Evolutionary conservation across 2,113 vertebrate genomes (phyloP), one percentile per base, ranked within the genome.

Genomic region (Syrrhaptes paradoxus): DNA sequence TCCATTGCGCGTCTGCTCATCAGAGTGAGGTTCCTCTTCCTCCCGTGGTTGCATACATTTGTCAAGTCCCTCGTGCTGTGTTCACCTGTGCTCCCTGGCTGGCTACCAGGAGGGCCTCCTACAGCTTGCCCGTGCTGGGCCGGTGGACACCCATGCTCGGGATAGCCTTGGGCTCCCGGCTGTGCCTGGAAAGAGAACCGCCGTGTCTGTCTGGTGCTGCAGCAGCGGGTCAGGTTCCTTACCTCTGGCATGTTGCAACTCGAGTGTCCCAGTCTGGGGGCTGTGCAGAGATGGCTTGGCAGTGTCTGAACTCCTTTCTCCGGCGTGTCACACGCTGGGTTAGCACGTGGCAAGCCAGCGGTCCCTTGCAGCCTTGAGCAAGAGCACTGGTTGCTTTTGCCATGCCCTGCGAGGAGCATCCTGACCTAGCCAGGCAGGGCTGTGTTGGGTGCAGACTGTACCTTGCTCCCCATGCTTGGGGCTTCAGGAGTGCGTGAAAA

Each of bases 261-360:
- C 36, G 25, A 52, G 11, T 4, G 4, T 54, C 41, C 49, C 31
- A 26, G 17, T 54, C 66, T 79, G 18, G 36, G 49, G 21, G 19
- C 29, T 68, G 29, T 36, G 31, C 32, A 32, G 70, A 24, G 20
- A 10, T 20, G 17, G 29, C 21, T 62, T 55, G 55, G 48, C 46
- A 2, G 0, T 34, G 48, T 29, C 59, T 71, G 43, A 74, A 11
- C 24, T 46, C 25, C 12, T 55, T 63, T 87, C 36, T 58, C 11
- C 38, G 63, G 43, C 13, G 0, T 31, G 43, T 59, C 59, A 31
- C 29, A 4, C 3, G 0, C 0, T 9, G 21, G 38, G 10, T 87
- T 57, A 89, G 41, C 11, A 1, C 7, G 20, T 51, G 48, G 25
- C 31, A 45, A 83, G 36, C 20, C 59, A 80, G 21, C 22, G n/a